Percentiles rank a stretch among this genome's conserved stretches.
phyloP scores from a whole-genome alignment of 2,797 vertebrate species.

The Nyctibius grandis region DNA sequence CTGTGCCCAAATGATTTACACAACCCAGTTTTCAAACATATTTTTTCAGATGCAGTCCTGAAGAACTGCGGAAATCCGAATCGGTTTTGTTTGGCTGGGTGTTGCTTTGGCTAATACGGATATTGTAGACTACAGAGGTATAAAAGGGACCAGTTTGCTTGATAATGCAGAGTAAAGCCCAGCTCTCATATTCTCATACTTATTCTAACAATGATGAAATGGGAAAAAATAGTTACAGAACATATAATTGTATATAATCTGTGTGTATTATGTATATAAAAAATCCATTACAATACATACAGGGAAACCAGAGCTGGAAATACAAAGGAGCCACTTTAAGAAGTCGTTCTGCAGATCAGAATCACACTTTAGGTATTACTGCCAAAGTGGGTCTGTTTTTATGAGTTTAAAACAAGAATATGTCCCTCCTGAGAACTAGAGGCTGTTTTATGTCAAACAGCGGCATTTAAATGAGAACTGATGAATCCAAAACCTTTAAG shows the following conservation, averaged over 20 bases:
- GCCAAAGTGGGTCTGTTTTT: slow-evolving; percentile 48
- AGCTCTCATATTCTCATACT: background rate
- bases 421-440: background rate
- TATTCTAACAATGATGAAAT: background rate
- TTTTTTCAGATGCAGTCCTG: background rate
- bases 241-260: background rate
- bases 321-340: slow-evolving; percentile 32
- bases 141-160: background rate
- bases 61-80: background rate
- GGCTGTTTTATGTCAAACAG: background rate
- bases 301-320: background rate
- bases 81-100: background rate
- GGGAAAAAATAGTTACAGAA: background rate
- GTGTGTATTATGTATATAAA: background rate
- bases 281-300: background rate
- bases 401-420: background rate
- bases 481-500: background rate
- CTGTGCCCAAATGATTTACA: background rate
- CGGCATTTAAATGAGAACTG: background rate
- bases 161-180: background rate
- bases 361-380: background rate
- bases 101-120: background rate
- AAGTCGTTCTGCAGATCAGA: slow-evolving; percentile 43
- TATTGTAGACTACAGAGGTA: background rate
- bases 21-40: background rate